Evolutionary conservation across 2,888 invertebrate species (phyloP), one percentile per base, ranked within the genome.

Genomic region (Hofmannophila pseudospretella): DNA sequence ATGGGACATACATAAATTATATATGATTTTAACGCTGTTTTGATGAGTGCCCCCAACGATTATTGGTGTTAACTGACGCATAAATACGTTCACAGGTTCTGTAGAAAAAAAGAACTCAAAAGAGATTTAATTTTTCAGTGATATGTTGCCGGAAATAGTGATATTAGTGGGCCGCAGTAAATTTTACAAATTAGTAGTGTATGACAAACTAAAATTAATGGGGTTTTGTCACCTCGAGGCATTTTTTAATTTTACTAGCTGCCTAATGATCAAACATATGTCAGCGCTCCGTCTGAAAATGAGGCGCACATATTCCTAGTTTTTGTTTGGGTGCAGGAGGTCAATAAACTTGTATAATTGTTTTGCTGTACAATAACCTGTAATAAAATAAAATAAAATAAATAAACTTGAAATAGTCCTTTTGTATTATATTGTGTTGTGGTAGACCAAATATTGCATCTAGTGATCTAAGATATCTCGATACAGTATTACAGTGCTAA

Each of bases 161-260:
- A 67, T 72, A 84, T 85, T 85, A 84, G 77, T 67, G 57, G 55
- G 53, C 42, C 44, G 72, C 68, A 70, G 69, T 85, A 79, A 81
- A 81, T 85, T 77, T 70, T 63, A 82, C 79, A 81, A 84, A 85
- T 85, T 82, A 81, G 78, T 73, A 59, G 67, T 54, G 69, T 84
- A 79, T 80, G 82, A 84, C 82, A 85, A 76, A 82, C 72, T 74
- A 71, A 81, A 71, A 85, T 85, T 82, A 79, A 86, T 84, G 76
- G 59, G 55, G 51, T 62, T 59, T 65, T 58, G 70, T 68, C 58
- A 52, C 59, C 61, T 58, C 41, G 49, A 45, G 63, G 57, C 57
- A 56, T 63, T 79, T 80, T 81, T 81, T 75, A 67, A 66, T 61
- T 58, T 63, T 51, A 53, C 61, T 57, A 54, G 51, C 58, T 73